Conservation (phyloP, 1,140 invertebrate genomes). For the Plodia interpunctella region DNA sequence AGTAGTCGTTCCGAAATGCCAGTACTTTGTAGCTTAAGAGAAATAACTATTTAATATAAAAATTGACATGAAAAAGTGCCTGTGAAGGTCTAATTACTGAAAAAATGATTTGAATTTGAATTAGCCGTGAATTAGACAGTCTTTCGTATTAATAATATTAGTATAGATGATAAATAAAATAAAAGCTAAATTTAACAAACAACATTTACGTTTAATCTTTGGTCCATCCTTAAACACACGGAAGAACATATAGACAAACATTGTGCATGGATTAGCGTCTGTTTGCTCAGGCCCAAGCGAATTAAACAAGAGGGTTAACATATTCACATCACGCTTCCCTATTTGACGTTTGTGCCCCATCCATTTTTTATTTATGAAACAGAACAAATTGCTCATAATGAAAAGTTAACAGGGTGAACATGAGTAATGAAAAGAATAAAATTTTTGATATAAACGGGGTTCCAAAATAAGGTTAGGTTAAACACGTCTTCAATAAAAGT, state of each 20-base stretch:
- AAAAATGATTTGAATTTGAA: too few species aligned
- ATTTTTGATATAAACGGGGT: background rate
- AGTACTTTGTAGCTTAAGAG: too few species aligned
- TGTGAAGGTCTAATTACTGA: too few species aligned
- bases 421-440: background rate
- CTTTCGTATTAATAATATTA: too few species aligned
- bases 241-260: constrained; percentile 19
- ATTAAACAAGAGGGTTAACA: constrained; percentile 22
- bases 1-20: too few species aligned
- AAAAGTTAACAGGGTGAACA: background rate
- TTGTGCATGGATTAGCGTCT: constrained; percentile 18
- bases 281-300: constrained; percentile 24
- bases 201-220: constrained; percentile 7
- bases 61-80: too few species aligned
- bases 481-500: too few species aligned
- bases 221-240: constrained; percentile 9
- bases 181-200: background rate
- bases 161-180: background rate
- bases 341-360: background rate
- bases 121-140: too few species aligned
- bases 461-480: too few species aligned
- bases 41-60: too few species aligned
- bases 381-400: background rate
- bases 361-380: constrained; percentile 2
- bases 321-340: constrained; percentile 25